Evolutionary conservation across 1,140 invertebrate genomes (phyloP).

Genomic region (Arctopsyche grandis): DNA sequence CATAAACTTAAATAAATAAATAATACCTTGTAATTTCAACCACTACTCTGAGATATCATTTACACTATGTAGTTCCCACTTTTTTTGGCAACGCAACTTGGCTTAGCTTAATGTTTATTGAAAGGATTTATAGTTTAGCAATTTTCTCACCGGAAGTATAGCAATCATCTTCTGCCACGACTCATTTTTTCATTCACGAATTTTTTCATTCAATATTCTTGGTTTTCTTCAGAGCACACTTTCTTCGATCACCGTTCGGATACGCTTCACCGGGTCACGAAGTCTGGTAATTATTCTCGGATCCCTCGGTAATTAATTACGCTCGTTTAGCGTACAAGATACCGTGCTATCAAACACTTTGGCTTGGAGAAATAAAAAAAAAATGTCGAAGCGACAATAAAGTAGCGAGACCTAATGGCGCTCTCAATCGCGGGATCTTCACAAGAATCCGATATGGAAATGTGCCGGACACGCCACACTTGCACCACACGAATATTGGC

Average conservation of each 20-base stretch:
- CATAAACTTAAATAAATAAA: too few relatives aligned
- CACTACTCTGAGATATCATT: too few relatives aligned
- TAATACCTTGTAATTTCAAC: too few relatives aligned
- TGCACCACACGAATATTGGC: too few relatives aligned
- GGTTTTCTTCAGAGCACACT: not conserved
- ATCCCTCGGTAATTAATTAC: slow-evolving; percentile 18
- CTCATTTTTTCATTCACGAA: too few relatives aligned
- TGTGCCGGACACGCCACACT: not conserved
- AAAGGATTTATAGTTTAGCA: too few relatives aligned
- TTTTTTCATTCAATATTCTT: too few relatives aligned
- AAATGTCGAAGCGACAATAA: slow-evolving; percentile 12
- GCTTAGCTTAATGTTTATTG: too few relatives aligned
- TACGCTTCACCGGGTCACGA: slow-evolving; percentile 1
- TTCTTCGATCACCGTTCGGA: not conserved
- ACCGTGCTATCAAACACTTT: slow-evolving; percentile 18
- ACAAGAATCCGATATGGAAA: not conserved
- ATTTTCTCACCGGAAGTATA: too few relatives aligned
- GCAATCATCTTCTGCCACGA: too few relatives aligned
- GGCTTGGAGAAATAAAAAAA: not conserved
- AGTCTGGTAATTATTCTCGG: slow-evolving; percentile 10
- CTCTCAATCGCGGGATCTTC: not conserved
- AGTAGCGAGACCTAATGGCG: not conserved
- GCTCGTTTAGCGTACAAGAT: slow-evolving; percentile 19
- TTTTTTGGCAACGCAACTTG: too few relatives aligned
- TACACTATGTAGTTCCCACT: too few relatives aligned